Conservation (phyloP, 2,797 vertebrate genomes). For the Muraenolepis orangiensis region DNA sequence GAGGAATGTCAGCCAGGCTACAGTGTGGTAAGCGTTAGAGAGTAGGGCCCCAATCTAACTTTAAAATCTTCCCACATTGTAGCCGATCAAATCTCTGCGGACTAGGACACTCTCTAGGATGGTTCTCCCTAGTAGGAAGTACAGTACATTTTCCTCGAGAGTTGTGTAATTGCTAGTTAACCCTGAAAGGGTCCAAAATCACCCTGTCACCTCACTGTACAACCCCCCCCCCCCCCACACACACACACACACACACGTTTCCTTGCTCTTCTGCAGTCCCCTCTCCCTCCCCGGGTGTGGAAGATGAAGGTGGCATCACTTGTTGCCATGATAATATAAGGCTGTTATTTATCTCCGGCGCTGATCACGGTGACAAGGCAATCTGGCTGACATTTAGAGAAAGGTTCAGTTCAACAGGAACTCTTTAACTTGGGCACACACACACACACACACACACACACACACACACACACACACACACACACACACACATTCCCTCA, state of each 20-base stretch:
- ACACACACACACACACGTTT: background rate
- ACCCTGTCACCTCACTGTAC: background rate
- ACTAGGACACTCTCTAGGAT: slow-evolving; percentile 1
- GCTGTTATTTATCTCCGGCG: slow-evolving; percentile 53
- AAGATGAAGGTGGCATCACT: slow-evolving; percentile 38
- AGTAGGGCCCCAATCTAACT: background rate
- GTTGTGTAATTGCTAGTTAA: background rate
- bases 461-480: slow-evolving; percentile 12
- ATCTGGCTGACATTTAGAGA: slow-evolving; percentile 63
- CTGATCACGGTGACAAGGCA: slow-evolving; percentile 57
- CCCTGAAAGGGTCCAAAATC: background rate
- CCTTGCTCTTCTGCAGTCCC: background rate
- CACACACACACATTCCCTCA: slow-evolving; percentile 9
- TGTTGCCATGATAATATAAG: slow-evolving; percentile 58
- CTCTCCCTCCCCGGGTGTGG: slow-evolving; percentile 19
- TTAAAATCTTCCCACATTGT: background rate
- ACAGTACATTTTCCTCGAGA: background rate
- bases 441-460: slow-evolving; percentile 18
- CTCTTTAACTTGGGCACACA: slow-evolving; percentile 19
- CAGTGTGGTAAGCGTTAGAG: background rate
- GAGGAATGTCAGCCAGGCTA: slow-evolving; percentile 27
- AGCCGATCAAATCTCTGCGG: slow-evolving; percentile 1
- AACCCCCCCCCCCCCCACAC: background rate
- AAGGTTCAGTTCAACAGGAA: slow-evolving; percentile 51
- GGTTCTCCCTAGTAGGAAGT: too few species aligned